These are phyloP conservation scores for Vulpes ferrilata DNA, from an alignment of 2,113 vertebrate genomes.

Conservation along the genomic window DNA sequence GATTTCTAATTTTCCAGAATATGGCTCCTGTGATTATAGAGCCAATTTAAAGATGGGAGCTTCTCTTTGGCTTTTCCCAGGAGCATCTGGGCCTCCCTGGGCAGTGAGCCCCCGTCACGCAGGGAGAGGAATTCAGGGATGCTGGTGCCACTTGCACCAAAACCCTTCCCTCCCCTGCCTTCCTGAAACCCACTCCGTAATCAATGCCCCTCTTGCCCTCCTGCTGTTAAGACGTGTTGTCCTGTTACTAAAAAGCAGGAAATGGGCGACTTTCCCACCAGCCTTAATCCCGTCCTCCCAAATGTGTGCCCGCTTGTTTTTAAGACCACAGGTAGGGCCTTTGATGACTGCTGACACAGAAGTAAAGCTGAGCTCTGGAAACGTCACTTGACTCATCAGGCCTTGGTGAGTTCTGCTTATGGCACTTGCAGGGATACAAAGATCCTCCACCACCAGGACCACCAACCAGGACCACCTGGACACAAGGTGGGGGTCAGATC, in stretches of 20 bases:
- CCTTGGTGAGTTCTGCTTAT: conserved; percentile 26
- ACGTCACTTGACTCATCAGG: background rate
- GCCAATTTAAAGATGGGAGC: background rate
- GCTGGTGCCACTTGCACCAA: background rate
- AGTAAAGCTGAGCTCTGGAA: background rate
- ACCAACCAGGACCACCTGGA: conserved; percentile 12
- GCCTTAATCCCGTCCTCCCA: background rate
- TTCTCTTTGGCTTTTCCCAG: background rate
- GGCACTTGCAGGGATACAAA: background rate
- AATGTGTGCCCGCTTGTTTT: background rate
- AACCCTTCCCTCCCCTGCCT: background rate
- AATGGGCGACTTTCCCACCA: accelerated
- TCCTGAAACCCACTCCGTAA: too few relatives aligned
- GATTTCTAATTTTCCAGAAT: background rate
- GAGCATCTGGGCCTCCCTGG: too few relatives aligned
- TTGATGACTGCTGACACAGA: background rate
- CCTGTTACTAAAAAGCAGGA: background rate
- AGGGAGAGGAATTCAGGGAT: background rate
- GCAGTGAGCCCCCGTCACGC: accelerated
- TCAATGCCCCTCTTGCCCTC: background rate
- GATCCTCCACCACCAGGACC: too few relatives aligned
- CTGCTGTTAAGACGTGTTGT: background rate
- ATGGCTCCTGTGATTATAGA: background rate
- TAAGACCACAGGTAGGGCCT: background rate
- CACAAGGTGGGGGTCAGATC: conserved; percentile 24